Evolutionary conservation across 2,797 vertebrate species (phyloP).

Genomic region (Falco cherrug): DNA sequence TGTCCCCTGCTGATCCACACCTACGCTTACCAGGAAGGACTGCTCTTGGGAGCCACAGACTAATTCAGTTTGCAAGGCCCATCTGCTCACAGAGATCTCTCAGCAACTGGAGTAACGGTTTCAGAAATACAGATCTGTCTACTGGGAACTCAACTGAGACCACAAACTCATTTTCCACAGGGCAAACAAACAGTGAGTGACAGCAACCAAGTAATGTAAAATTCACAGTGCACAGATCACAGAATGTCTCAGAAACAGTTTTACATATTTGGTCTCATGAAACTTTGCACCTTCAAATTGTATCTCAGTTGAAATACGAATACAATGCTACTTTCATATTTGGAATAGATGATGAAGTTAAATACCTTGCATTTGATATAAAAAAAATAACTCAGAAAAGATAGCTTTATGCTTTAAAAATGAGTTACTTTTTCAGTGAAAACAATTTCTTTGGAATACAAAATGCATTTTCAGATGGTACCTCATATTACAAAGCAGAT

Average conservation of each 20-base stretch:
- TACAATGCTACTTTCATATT: background rate
- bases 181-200: background rate
- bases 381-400: background rate
- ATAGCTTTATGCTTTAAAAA: background rate
- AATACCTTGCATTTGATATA: background rate
- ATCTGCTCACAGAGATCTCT: background rate
- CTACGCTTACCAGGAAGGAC: background rate
- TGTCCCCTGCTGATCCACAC: background rate
- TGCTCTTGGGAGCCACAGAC: background rate
- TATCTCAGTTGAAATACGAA: background rate
- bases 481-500: background rate
- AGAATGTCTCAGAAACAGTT: background rate
- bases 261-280: background rate
- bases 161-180: background rate
- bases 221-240: background rate
- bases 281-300: background rate
- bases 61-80: background rate
- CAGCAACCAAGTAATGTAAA: background rate
- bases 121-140: background rate
- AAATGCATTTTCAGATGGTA: background rate
- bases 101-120: background rate
- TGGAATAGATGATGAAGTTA: background rate
- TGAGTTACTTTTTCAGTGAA: background rate
- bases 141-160: background rate
- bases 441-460: background rate